Evolutionary conservation across 2,888 invertebrate genomes (phyloP).

Genomic region (Therioaphis trifolii): DNA sequence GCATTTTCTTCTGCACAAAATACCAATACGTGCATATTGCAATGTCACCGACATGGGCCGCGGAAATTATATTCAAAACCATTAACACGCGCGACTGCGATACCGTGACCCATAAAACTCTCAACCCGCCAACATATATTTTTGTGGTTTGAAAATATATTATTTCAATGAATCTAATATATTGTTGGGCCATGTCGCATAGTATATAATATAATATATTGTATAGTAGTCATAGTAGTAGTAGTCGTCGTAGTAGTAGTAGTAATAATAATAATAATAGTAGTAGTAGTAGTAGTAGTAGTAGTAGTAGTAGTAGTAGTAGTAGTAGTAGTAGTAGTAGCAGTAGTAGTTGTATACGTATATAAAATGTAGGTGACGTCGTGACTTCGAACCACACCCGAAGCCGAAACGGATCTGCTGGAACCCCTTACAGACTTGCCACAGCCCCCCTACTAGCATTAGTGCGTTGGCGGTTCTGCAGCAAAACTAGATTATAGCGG

Average conservation of each 20-base stretch:
- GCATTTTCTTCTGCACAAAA: neutral
- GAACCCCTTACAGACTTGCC: neutral
- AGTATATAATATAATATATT: too few relatives aligned
- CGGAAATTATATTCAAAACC: neutral
- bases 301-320: neutral
- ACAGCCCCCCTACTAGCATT: neutral
- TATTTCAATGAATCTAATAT: neutral
- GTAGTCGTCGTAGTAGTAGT: too few relatives aligned
- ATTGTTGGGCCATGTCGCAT: neutral
- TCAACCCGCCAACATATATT: neutral
- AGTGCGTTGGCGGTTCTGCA: neutral
- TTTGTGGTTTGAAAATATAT: neutral
- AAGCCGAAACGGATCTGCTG: conserved; percentile 60
- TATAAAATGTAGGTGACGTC: conserved; percentile 60
- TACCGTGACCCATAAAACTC: conserved; percentile 8
- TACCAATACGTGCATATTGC: too few relatives aligned
- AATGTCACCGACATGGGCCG: neutral
- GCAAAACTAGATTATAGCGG: conserved; percentile 42
- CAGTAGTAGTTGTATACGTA: neutral
- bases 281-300: neutral
- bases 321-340: neutral
- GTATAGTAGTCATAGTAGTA: too few relatives aligned
- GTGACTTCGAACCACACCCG: conserved; percentile 61
- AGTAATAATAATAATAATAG: neutral
- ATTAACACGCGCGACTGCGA: neutral